These are phyloP conservation scores for Oenanthe oenanthe DNA, from an alignment of 2,113 vertebrate genomes.

Conservation along the genomic window DNA sequence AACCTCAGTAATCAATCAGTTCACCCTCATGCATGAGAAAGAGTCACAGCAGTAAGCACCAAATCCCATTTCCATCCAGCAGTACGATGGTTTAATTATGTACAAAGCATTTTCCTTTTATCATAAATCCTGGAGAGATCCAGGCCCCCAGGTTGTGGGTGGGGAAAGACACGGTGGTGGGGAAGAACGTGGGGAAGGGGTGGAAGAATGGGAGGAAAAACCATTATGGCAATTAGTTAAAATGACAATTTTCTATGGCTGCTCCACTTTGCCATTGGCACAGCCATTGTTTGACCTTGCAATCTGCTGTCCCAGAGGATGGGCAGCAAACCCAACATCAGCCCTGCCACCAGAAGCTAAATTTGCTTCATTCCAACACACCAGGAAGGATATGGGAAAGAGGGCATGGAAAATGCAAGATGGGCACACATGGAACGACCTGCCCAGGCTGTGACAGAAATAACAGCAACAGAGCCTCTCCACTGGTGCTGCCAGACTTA, in stretches of 20 bases:
- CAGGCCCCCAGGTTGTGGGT: background rate
- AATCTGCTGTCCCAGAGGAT: rapidly evolving
- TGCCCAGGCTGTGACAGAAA: background rate
- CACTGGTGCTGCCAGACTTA: background rate
- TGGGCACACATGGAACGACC: rapidly evolving
- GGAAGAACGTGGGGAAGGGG: background rate
- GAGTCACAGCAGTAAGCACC: conserved; percentile 29
- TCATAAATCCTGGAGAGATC: conserved; percentile 12
- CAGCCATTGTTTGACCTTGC: background rate
- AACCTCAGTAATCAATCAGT: conserved; percentile 63
- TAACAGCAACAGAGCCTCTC: rapidly evolving
- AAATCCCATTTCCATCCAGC: conserved; percentile 47
- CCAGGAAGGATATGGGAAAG: background rate
- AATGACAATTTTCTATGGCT: background rate
- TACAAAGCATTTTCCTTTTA: background rate
- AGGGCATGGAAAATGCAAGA: background rate
- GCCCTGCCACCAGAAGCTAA: background rate
- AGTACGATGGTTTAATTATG: background rate
- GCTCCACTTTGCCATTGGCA: background rate
- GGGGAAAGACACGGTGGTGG: rapidly evolving
- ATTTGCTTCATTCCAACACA: background rate
- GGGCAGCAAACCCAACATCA: background rate
- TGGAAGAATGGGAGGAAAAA: background rate
- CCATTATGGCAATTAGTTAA: background rate
- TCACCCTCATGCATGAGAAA: conserved; percentile 39